Evolutionary conservation across 2,113 vertebrate genomes (phyloP).

Genomic region (Prionailurus viverrinus): DNA sequence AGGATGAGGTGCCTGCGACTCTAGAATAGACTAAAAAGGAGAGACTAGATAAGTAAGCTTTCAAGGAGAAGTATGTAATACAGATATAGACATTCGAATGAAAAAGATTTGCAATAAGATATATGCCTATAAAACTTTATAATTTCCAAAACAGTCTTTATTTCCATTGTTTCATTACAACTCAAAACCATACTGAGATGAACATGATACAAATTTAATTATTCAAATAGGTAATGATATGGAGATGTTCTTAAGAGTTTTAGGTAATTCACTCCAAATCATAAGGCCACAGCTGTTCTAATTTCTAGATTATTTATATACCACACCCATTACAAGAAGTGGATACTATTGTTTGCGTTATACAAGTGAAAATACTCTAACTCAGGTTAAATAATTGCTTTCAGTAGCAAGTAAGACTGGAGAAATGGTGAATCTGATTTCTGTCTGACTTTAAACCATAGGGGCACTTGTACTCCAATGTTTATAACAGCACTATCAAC

Average conservation of each 20-base stretch:
- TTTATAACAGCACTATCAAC: too few relatives aligned
- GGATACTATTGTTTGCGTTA: neutral
- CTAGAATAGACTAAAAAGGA: neutral
- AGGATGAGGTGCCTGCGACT: neutral
- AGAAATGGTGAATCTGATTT: neutral
- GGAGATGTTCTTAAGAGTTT: neutral
- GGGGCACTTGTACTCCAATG: too few relatives aligned
- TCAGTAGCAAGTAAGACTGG: neutral
- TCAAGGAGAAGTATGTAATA: neutral
- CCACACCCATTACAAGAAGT: neutral
- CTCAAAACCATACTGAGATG: neutral
- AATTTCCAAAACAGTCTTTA: neutral
- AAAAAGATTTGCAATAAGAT: neutral
- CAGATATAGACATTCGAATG: neutral
- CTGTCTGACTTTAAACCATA: neutral
- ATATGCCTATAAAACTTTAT: neutral
- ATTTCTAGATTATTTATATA: neutral
- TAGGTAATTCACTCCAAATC: neutral
- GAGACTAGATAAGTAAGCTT: neutral
- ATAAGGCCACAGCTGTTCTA: neutral
- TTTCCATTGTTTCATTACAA: neutral
- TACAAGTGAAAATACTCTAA: neutral
- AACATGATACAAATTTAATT: neutral
- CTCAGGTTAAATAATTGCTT: neutral
- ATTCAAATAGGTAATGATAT: neutral